phyloP scores from a whole-genome alignment of 1,140 invertebrate genomes.

The Hormaphis cornu region DNA sequence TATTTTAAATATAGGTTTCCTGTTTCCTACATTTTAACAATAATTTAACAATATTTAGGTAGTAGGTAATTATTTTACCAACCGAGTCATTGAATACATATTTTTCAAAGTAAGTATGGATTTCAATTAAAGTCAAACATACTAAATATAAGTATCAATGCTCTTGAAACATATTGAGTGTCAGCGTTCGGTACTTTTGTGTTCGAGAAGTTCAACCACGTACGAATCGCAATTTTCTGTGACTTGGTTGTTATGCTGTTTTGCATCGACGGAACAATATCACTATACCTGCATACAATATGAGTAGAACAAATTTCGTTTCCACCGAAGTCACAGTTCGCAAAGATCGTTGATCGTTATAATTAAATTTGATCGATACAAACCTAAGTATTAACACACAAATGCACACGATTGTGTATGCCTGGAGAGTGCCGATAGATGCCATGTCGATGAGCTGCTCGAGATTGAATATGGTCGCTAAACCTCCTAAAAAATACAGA shows the following conservation, averaged over 20 bases:
- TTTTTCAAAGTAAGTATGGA: not conserved
- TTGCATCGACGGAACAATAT: not conserved
- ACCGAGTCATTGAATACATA: not conserved
- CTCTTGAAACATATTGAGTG: slow-evolving; percentile 3
- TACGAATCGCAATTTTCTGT: not conserved
- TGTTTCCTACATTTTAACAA: too few species aligned
- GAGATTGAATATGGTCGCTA: slow-evolving; percentile 79
- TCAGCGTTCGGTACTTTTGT: not conserved
- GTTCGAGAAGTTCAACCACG: slow-evolving; percentile 10
- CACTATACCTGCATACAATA: not conserved
- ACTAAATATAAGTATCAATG: not conserved
- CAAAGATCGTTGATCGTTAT: not conserved
- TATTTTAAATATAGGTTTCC: too few species aligned
- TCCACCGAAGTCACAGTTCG: not conserved
- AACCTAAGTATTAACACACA: slow-evolving; percentile 78
- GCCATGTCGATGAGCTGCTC: slow-evolving; percentile 87
- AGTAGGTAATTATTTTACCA: not conserved
- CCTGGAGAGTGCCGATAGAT: slow-evolving; percentile 87
- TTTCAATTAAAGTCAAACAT: not conserved
- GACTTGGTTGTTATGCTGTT: not conserved
- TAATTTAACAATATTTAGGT: too few species aligned
- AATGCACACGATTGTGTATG: slow-evolving; percentile 82
- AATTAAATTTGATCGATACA: not conserved
- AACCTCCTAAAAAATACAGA: slow-evolving; percentile 49
- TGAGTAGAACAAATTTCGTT: not conserved